Conservation (phyloP, 2,113 vertebrate genomes). For the Spea multiplicata region DNA sequence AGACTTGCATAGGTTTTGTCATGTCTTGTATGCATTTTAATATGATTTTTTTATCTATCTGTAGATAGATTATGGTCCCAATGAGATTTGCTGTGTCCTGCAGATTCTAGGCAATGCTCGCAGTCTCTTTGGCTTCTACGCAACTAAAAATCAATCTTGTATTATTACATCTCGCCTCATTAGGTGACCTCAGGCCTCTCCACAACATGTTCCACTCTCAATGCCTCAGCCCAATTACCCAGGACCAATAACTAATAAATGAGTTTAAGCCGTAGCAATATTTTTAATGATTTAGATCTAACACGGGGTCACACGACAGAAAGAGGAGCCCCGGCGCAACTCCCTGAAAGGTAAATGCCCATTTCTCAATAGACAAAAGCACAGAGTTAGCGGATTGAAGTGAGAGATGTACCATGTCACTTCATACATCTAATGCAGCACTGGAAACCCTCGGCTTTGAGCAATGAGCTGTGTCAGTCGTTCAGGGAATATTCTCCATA, state of each 20-base stretch:
- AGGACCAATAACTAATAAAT: slow-evolving; percentile 45
- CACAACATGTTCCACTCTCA: slow-evolving; percentile 20
- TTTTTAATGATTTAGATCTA: slow-evolving; percentile 29
- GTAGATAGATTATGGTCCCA: background rate
- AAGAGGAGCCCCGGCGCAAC: background rate
- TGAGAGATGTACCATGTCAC: slow-evolving; percentile 34
- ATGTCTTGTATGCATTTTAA: background rate
- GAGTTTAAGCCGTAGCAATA: slow-evolving; percentile 36
- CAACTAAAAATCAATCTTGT: slow-evolving; percentile 36
- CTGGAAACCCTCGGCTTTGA: slow-evolving; percentile 21
- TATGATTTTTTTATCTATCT: background rate
- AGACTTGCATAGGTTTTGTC: too few relatives aligned
- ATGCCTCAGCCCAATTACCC: slow-evolving; percentile 39
- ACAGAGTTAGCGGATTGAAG: background rate
- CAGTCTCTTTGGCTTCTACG: slow-evolving; percentile 4
- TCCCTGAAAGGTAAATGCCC: slow-evolving; percentile 16
- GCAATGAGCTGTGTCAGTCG: slow-evolving; percentile 40
- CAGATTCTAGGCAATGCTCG: background rate
- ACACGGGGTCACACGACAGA: slow-evolving; percentile 26
- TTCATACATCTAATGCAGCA: slow-evolving; percentile 38
- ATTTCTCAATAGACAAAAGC: slow-evolving; percentile 17
- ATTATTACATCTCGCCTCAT: slow-evolving; percentile 46
- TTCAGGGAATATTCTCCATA: slow-evolving; percentile 42
- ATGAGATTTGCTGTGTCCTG: slow-evolving; percentile 12
- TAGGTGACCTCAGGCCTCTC: slow-evolving; percentile 41